phyloP scores from a whole-genome alignment of 2,888 invertebrate genomes.

The Atethmia centrago region DNA sequence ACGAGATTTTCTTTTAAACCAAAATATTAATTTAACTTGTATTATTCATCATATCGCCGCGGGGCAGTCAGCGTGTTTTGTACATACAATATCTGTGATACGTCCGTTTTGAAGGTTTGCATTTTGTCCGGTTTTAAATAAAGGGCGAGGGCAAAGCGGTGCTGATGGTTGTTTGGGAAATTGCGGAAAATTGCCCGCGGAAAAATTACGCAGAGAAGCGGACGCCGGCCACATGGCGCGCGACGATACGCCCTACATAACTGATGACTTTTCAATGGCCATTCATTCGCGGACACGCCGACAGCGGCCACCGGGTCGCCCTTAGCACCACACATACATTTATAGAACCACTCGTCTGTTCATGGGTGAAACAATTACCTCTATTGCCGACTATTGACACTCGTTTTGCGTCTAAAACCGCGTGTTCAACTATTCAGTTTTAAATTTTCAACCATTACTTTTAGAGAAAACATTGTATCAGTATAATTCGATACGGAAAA shows the following conservation, averaged over 20 bases:
- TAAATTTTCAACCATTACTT: neutral
- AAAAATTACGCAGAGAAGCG: slow-evolving; percentile 85
- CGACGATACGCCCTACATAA: slow-evolving; percentile 88
- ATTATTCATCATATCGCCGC: slow-evolving; percentile 71
- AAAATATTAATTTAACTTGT: slow-evolving; percentile 64
- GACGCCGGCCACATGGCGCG: slow-evolving; percentile 86
- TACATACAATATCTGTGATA: slow-evolving; percentile 58
- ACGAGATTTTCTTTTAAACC: slow-evolving; percentile 20
- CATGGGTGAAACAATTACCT: slow-evolving; percentile 77
- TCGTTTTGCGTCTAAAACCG: neutral
- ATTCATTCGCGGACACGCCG: slow-evolving; percentile 85
- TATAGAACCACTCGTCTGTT: slow-evolving; percentile 74
- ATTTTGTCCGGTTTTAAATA: slow-evolving; percentile 79
- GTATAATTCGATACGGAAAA: neutral
- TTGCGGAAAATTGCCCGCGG: slow-evolving; percentile 85
- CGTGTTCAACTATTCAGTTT: neutral
- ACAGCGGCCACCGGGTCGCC: slow-evolving; percentile 69
- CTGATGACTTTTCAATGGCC: slow-evolving; percentile 90
- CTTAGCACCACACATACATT: slow-evolving; percentile 76
- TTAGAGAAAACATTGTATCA: neutral
- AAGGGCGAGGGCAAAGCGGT: slow-evolving; percentile 76
- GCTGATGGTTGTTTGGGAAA: slow-evolving; percentile 84
- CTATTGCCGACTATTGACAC: slow-evolving; percentile 26
- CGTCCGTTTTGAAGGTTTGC: slow-evolving; percentile 70
- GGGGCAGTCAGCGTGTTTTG: slow-evolving; percentile 60